A percentile compares a stretch with the other conserved stretches of the same genome.
Conservation (phyloP, 2,888 invertebrate species). For the Brachypalpus laphriformis region DNA sequence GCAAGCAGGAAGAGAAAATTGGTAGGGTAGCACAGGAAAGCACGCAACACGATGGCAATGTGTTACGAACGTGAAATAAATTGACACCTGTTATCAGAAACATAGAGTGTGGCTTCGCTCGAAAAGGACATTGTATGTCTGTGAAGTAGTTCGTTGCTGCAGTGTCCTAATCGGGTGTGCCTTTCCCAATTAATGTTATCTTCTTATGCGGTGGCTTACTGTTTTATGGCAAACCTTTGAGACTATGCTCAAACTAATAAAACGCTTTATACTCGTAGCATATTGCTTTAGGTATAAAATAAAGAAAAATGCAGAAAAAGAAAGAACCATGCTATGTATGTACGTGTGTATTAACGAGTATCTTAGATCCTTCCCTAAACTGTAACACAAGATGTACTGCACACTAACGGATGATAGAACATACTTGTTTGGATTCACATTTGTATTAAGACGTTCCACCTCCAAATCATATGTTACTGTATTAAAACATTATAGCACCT, state of each 20-base stretch:
- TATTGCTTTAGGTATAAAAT: no score
- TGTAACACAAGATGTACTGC: no score
- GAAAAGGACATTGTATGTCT: slow-evolving; percentile 51
- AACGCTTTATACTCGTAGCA: no score
- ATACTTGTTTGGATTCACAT: no score
- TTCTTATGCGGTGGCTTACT: slow-evolving; percentile 30
- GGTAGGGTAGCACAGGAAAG: slow-evolving; percentile 5
- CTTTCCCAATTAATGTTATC: slow-evolving; percentile 54
- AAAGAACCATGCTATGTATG: no score
- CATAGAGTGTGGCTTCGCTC: slow-evolving; percentile 48
- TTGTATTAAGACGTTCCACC: no score
- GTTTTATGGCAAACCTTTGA: neutral
- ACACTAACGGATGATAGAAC: no score
- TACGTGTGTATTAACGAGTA: no score
- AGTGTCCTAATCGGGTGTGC: slow-evolving; percentile 60
- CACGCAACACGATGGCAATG: slow-evolving; percentile 41
- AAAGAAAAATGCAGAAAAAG: no score
- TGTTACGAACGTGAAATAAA: slow-evolving; percentile 55
- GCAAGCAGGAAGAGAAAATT: slow-evolving; percentile 51
- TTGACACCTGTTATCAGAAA: slow-evolving; percentile 70
- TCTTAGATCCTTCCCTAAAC: no score
- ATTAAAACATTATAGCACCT: no score
- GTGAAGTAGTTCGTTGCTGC: slow-evolving; percentile 15
- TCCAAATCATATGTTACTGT: no score
- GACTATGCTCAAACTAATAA: neutral